These are phyloP conservation scores for Nothoprocta pentlandii DNA, from an alignment of 2,113 vertebrate species.

Conservation along the genomic window DNA sequence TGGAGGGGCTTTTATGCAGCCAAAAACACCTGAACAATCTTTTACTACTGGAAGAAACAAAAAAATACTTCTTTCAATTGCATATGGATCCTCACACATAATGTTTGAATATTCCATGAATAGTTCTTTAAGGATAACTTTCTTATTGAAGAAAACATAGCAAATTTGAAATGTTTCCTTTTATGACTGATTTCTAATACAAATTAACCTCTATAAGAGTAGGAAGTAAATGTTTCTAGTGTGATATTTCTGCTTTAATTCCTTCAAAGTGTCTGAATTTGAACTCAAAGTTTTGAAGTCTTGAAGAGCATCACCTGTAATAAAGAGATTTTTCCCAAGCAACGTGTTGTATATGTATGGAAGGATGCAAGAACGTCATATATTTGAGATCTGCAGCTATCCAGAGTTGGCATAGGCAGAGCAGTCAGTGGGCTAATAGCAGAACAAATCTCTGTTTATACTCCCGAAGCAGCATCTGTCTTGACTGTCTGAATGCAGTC, in stretches of 20 bases:
- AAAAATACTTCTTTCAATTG: neutral
- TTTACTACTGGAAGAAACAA: fast-evolving
- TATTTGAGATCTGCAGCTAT: neutral
- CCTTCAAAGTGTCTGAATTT: neutral
- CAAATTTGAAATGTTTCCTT: neutral
- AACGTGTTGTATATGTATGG: neutral
- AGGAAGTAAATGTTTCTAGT: neutral
- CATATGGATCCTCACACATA: neutral
- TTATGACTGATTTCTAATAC: neutral
- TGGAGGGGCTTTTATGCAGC: neutral
- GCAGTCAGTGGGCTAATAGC: neutral
- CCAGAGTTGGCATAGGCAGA: too few relatives aligned
- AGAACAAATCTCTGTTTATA: neutral
- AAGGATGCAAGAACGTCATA: neutral
- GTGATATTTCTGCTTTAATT: neutral
- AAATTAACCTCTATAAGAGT: neutral
- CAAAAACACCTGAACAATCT: neutral
- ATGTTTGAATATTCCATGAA: neutral
- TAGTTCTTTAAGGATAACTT: neutral
- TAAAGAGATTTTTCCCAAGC: neutral
- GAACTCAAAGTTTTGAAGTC: neutral
- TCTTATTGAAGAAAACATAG: neutral
- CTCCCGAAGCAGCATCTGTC: too few relatives aligned
- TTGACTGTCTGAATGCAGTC: neutral
- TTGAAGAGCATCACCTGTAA: neutral